A percentile compares a stretch with the other conserved stretches of the same genome.
Conservation (phyloP, 2,888 invertebrate genomes). For the Xanthorhoe spadicearia region DNA sequence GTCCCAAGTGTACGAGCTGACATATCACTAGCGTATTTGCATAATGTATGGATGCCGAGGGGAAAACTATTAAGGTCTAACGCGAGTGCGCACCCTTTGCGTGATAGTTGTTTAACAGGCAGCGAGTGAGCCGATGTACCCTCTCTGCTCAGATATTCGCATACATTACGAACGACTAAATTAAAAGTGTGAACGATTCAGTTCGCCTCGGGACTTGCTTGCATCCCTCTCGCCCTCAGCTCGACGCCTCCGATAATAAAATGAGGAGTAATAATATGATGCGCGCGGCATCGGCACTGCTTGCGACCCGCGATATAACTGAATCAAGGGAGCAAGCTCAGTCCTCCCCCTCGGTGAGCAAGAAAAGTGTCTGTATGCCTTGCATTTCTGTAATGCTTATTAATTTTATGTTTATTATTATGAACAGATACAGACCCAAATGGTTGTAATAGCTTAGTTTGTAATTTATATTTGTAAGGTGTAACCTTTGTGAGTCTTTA, state of each 20-base stretch:
- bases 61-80: conserved; percentile 80
- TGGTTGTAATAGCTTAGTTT: conserved; percentile 28
- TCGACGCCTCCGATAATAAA: conserved; percentile 71
- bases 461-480: conserved; percentile 26
- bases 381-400: conserved; percentile 37
- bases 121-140: conserved; percentile 64
- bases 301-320: conserved; percentile 74
- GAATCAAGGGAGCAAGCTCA: conserved; percentile 69
- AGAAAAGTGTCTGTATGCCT: conserved; percentile 57
- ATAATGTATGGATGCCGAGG: conserved; percentile 82
- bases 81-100: conserved; percentile 67
- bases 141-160: conserved; percentile 75
- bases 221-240: conserved; percentile 51
- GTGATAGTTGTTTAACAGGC: conserved; percentile 81
- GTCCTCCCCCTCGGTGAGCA: conserved; percentile 65
- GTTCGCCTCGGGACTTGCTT: conserved; percentile 60
- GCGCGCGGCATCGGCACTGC: conserved; percentile 75
- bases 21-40: conserved; percentile 84
- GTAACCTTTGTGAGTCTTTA: conserved; percentile 14
- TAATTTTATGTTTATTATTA: conserved; percentile 36
- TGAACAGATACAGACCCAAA: conserved; percentile 21
- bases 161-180: conserved; percentile 83
- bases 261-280: conserved; percentile 81
- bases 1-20: conserved; percentile 81
- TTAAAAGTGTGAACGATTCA: conserved; percentile 83